These are phyloP conservation scores for Myotis pilosus DNA, from an alignment of 2,797 vertebrate genomes.

Conservation along the genomic window DNA sequence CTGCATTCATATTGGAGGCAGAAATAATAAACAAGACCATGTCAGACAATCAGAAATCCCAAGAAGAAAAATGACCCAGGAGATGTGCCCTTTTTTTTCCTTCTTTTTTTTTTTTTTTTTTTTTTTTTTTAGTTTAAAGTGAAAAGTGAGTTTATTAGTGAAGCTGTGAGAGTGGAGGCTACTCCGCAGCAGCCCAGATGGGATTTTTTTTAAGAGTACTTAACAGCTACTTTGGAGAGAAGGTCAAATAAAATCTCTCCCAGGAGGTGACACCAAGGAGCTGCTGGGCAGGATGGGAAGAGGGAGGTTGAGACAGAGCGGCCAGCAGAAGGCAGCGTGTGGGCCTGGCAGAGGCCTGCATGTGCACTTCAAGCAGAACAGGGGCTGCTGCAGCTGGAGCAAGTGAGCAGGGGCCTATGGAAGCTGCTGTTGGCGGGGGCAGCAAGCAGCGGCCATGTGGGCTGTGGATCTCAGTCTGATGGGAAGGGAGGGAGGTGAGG, in stretches of 20 bases:
- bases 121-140: background rate
- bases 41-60: background rate
- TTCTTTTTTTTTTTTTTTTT: background rate
- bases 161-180: background rate
- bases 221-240: background rate
- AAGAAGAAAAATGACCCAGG: background rate
- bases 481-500: background rate
- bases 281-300: background rate
- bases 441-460: background rate
- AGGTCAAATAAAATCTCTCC: background rate
- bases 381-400: background rate
- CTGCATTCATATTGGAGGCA: background rate
- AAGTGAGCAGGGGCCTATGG: rapidly evolving
- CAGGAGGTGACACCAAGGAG: background rate
- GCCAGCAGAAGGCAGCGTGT: background rate
- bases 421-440: background rate
- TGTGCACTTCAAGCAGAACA: background rate
- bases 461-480: background rate
- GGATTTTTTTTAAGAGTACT: background rate
- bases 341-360: background rate
- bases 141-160: background rate
- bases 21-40: background rate
- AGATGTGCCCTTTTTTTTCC: background rate
- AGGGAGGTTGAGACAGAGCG: background rate
- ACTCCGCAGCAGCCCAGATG: background rate